Conservation (phyloP, 2,113 vertebrate species). For the Lepisosteus osseus region DNA sequence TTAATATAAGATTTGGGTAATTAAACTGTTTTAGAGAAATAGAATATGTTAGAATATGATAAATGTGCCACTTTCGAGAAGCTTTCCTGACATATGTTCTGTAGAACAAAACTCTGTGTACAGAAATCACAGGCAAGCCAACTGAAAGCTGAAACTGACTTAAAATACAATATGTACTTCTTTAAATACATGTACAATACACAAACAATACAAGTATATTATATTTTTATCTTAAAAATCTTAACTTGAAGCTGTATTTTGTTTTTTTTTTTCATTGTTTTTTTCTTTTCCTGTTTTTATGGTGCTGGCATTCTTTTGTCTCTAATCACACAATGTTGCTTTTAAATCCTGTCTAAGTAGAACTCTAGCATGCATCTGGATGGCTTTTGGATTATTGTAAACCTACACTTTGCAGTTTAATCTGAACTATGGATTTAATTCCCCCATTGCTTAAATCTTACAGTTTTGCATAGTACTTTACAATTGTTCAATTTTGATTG, state of each 20-base stretch:
- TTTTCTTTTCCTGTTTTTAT: slow-evolving; percentile 29
- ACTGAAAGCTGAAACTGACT: too few species aligned
- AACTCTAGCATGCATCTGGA: slow-evolving; percentile 50
- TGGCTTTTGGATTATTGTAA: slow-evolving; percentile 46
- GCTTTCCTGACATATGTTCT: too few species aligned
- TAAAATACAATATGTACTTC: too few species aligned
- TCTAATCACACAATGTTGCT: slow-evolving; percentile 57
- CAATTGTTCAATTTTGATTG: too few species aligned
- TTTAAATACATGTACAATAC: too few species aligned
- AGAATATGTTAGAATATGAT: too few species aligned
- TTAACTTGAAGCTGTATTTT: slow-evolving; percentile 6
- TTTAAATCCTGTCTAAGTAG: slow-evolving; percentile 58
- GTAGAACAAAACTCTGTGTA: too few species aligned
- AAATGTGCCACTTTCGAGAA: too few species aligned
- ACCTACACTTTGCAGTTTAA: slow-evolving; percentile 53
- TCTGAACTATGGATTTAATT: slow-evolving; percentile 59
- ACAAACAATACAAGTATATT: not conserved
- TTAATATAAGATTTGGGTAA: too few species aligned
- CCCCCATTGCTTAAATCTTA: slow-evolving; percentile 42
- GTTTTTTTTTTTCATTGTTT: not conserved
- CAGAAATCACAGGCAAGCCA: too few species aligned
- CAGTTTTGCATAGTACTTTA: not conserved
- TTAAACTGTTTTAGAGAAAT: too few species aligned
- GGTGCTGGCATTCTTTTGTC: slow-evolving; percentile 7
- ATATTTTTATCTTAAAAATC: not conserved